Conservation (phyloP, 2,888 invertebrate genomes). For the Chalcis sispes region DNA sequence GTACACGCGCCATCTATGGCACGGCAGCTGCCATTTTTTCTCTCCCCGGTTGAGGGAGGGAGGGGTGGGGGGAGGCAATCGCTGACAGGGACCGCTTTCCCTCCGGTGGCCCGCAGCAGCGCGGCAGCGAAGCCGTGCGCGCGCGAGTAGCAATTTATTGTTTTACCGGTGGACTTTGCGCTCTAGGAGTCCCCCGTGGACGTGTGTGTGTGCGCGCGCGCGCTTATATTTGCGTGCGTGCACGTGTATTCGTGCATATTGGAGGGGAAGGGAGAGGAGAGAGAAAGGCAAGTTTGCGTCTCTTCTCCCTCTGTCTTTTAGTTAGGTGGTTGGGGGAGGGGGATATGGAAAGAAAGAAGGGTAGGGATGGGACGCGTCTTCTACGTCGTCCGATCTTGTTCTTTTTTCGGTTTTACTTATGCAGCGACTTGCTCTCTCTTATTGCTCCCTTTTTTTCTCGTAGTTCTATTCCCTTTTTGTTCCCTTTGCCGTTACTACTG, state of each 20-base stretch:
- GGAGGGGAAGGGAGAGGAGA: neutral
- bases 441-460: conserved; percentile 13
- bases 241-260: too few relatives aligned
- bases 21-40: conserved; percentile 77
- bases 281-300: too few relatives aligned
- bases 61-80: conserved; percentile 66
- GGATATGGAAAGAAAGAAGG: neutral
- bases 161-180: conserved; percentile 69
- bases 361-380: conserved; percentile 1
- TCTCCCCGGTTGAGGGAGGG: conserved; percentile 70
- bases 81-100: conserved; percentile 74
- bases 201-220: conserved; percentile 23
- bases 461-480: conserved; percentile 2
- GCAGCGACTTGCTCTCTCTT: conserved; percentile 44
- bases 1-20: conserved; percentile 77
- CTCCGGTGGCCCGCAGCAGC: conserved; percentile 45
- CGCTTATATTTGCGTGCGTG: too few relatives aligned
- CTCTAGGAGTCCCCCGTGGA: neutral
- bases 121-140: conserved; percentile 56
- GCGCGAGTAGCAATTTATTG: conserved; percentile 72
- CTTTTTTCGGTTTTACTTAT: conserved; percentile 50
- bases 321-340: conserved; percentile 18
- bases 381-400: conserved; percentile 52
- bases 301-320: neutral
- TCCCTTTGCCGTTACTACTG: neutral